Evolutionary conservation across 2,113 vertebrate species (phyloP), one percentile per base, ranked within the genome.

Genomic region (Hippocampus barbouri): DNA sequence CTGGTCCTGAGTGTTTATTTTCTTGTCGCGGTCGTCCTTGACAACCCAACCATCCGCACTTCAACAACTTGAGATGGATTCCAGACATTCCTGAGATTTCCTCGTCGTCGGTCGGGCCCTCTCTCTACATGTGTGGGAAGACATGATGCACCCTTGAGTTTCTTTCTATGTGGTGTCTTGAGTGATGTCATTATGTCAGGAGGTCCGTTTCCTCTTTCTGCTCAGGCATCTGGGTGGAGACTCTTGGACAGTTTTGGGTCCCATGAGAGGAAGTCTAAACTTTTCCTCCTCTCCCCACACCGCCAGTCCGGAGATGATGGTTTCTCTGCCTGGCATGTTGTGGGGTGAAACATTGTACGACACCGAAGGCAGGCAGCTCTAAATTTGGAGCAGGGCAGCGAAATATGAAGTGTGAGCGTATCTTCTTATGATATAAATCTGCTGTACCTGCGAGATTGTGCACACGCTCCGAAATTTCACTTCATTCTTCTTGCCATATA

Each of bases 11-110:
- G 5, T 80, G 70, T 78, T 76, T 82, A 34, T 79, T 80, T 76
- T 63, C 57, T 59, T 5, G 21, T 64, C 43, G 12, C 12, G n/a
- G 56, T 76, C 49, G 59, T 78, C 57, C 47, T 49, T 49, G 66
- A 71, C 25, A 11, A 45, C 71, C 64, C n/a, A 73, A 21, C 70
- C 66, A 63, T 56, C 54, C 30, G 61, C 72, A 70, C 79, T 79
- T 65, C 38, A 57, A 61, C 49, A 41, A 78, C 78, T 70, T 23
- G 69, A 75, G 71, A 75, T 57, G 47, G 64, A 91, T 92, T 89
- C 89, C 86, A 79, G n/a, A 76, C 85, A 89, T 91, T 88, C 87
- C 84, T 79, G 38, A 63, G 15, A 18, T 38, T 59, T 40, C 70
- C 66, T 62, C 27, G 3, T 41, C n/a, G 25, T 14, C 34, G 49